A percentile compares a stretch with the other conserved stretches of the same genome.
Conservation (phyloP, 2,888 invertebrate species). For the Eudemis profundana region DNA sequence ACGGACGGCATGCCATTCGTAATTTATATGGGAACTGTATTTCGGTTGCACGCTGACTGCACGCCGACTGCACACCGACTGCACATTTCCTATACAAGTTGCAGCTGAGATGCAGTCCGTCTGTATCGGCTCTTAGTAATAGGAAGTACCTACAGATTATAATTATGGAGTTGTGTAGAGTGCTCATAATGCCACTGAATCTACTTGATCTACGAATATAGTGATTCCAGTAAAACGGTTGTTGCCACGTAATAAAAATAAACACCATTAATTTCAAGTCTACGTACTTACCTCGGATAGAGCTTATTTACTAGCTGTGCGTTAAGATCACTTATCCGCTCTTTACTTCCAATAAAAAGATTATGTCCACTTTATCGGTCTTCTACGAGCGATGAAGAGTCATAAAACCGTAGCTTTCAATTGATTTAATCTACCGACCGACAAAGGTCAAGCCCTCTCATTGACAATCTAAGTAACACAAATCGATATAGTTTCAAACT, state of each 20-base stretch:
- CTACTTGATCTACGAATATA: too few species aligned
- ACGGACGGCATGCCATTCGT: too few species aligned
- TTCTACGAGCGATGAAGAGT: conserved; percentile 19
- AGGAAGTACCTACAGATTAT: too few species aligned
- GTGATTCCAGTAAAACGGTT: not conserved
- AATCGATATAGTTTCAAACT: not conserved
- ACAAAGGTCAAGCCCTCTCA: not conserved
- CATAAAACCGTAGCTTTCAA: conserved; percentile 14
- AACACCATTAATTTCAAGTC: not conserved
- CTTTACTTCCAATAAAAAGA: conserved; percentile 19
- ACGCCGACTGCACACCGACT: too few species aligned
- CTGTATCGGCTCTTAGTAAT: too few species aligned
- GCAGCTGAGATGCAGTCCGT: too few species aligned
- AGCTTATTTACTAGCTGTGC: not conserved
- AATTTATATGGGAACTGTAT: too few species aligned
- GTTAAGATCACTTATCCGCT: conserved; percentile 24
- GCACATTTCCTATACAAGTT: too few species aligned
- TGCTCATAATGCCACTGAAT: too few species aligned
- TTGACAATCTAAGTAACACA: not conserved
- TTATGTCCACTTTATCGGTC: conserved; percentile 18
- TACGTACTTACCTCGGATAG: not conserved
- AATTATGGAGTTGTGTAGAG: too few species aligned
- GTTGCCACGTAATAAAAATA: not conserved
- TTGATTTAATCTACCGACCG: conserved; percentile 2
- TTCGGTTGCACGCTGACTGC: too few species aligned